Base-by-base conservation (phyloP, 2,113 vertebrate species). In the Excalfactoria chinensis region DNA sequence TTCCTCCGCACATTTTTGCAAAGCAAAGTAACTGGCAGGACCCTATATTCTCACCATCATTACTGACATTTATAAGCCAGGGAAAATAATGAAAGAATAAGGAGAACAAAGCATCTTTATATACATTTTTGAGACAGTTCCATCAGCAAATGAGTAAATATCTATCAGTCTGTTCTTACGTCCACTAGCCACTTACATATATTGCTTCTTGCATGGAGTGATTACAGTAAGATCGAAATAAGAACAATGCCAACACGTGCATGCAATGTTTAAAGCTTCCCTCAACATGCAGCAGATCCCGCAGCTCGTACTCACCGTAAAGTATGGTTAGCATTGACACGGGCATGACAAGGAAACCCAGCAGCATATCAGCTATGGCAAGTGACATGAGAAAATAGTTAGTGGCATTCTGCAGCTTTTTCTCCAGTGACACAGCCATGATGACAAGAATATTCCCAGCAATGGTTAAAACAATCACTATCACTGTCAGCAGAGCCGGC, bases 381-480 rank as follows among this genome's bases (percentile, higher is more conserved):
- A 99, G 98, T n/a, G 99, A 99, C 99, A 99, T 99, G 97, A 99
- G 95, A 97, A 99, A 99, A 90, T 99, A 99, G 97, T 99, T 99
- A 63, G 99, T 99, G 94, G 99, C 99, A 30, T 99, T 99, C 97
- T 99, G 99, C 92, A 99, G 98, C 95, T 99, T 99, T 97, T 99
- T 99, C 98, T 99, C 99, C 96, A 99, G 97, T 58, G 98, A 99
- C 53, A 99, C 99, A 34, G 99, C 99, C 98, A 99, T 98, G 96
- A 99, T 99, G 94, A 99, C 99, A 81, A 99, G 98, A 93, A 99
- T 99, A 97, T 99, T 99, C 34, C 99, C 99, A 93, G 98, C 98
- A 82, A 99, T 99, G 10, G 99, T 99, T 79, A 99, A 91, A 89
- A 98, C 97, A 30, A 99, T 98, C 69, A 98, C 98, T 35, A 98